These are phyloP conservation scores for Pteronotus mesoamericanus DNA, from an alignment of 2,797 vertebrate species.

Conservation along the genomic window DNA sequence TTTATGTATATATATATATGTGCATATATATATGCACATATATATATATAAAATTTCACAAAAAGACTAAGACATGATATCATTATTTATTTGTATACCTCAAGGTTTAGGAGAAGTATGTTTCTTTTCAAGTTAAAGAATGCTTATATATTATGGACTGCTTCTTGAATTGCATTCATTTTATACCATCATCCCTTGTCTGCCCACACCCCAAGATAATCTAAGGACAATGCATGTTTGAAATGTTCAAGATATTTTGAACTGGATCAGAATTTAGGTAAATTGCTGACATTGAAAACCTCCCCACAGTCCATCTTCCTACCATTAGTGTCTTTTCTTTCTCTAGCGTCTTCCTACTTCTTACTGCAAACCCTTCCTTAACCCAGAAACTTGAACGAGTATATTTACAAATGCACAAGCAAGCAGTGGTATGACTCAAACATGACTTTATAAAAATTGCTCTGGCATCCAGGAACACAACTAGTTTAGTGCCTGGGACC, in stretches of 20 bases:
- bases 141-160: not conserved
- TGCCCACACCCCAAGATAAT: not conserved
- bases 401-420: not conserved
- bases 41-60: not conserved
- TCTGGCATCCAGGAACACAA: not conserved
- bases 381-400: not conserved
- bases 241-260: not conserved
- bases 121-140: not conserved
- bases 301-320: not conserved
- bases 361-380: not conserved
- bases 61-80: not conserved
- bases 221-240: not conserved
- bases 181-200: not conserved
- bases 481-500: not conserved
- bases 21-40: not conserved
- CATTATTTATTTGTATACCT: not conserved
- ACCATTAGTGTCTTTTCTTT: not conserved
- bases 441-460: not conserved
- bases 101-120: not conserved
- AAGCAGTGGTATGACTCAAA: not conserved
- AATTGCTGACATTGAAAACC: not conserved
- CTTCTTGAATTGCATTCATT: not conserved
- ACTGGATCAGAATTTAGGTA: not conserved
- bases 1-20: not conserved
- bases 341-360: not conserved